These are phyloP conservation scores for Athene noctua DNA, from an alignment of 2,113 vertebrate species.

Conservation along the genomic window DNA sequence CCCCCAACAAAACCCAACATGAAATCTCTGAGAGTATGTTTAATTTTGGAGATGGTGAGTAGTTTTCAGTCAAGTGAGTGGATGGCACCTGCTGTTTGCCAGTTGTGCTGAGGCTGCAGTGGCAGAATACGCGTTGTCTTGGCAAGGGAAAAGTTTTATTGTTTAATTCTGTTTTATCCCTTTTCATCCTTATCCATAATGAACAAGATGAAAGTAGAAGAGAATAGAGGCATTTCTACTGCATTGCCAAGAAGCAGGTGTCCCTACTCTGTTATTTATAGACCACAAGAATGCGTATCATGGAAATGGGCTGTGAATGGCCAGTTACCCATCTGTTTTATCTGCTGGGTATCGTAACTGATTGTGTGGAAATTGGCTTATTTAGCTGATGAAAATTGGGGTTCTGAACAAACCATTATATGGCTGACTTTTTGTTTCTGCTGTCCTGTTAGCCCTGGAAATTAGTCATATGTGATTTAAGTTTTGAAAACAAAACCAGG, in stretches of 20 bases:
- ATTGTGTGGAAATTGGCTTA: not conserved
- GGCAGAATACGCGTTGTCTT: not conserved
- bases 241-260: not conserved
- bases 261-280: constrained; percentile 29
- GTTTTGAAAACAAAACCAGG: not conserved
- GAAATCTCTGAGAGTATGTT: not conserved
- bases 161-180: not conserved
- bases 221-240: not conserved
- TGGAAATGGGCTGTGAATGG: constrained; percentile 23
- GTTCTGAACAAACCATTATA: not conserved
- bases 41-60: not conserved
- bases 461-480: not conserved
- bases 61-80: not conserved
- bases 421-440: not conserved
- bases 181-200: not conserved
- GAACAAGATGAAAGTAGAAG: not conserved
- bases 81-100: not conserved
- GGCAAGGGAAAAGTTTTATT: not conserved
- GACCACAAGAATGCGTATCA: not conserved
- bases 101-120: not conserved
- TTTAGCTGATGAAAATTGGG: not conserved
- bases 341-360: not conserved
- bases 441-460: not conserved
- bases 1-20: not conserved
- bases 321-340: constrained; percentile 37